Percentiles rank a stretch among this genome's conserved stretches.
phyloP scores from a whole-genome alignment of 2,888 invertebrate species.

The Hypercompe scribonia region DNA sequence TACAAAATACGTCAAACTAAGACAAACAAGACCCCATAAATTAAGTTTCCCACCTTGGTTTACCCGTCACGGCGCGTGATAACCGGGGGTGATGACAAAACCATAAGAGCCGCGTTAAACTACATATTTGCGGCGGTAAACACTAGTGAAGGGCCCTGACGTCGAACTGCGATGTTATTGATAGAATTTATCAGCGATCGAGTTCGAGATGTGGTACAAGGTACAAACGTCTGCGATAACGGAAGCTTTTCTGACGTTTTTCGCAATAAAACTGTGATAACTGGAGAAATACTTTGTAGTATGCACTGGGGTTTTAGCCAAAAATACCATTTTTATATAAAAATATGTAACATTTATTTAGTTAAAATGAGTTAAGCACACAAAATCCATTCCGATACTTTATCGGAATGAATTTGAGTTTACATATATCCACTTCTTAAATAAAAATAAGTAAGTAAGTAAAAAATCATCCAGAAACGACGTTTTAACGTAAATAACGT shows the following conservation, averaged over 20 bases:
- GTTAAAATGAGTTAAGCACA: too few relatives aligned
- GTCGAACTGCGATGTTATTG: constrained; percentile 80
- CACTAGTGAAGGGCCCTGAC: constrained; percentile 80
- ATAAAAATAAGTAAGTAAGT: too few relatives aligned
- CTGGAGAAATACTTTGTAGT: not conserved
- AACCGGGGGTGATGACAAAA: constrained; percentile 46
- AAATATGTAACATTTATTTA: too few relatives aligned
- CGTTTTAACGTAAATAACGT: too few relatives aligned
- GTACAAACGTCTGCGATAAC: constrained; percentile 38
- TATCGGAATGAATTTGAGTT: too few relatives aligned
- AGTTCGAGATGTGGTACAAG: constrained; percentile 50
- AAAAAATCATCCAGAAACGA: too few relatives aligned
- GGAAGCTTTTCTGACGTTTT: not conserved
- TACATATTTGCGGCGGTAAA: constrained; percentile 74
- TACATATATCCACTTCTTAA: too few relatives aligned
- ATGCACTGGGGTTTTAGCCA: too few relatives aligned
- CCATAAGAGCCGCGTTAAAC: constrained; percentile 68
- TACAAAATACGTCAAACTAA: constrained; percentile 12
- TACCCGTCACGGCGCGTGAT: constrained; percentile 36
- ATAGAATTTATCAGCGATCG: constrained; percentile 85
- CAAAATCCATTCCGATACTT: too few relatives aligned
- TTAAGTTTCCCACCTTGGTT: constrained; percentile 31
- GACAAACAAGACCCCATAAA: constrained; percentile 20
- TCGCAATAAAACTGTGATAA: not conserved
- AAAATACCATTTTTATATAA: too few relatives aligned